Evolutionary conservation across 2,888 invertebrate species (phyloP), one percentile per base, ranked within the genome.

Genomic region (Parochlus steinenii): DNA sequence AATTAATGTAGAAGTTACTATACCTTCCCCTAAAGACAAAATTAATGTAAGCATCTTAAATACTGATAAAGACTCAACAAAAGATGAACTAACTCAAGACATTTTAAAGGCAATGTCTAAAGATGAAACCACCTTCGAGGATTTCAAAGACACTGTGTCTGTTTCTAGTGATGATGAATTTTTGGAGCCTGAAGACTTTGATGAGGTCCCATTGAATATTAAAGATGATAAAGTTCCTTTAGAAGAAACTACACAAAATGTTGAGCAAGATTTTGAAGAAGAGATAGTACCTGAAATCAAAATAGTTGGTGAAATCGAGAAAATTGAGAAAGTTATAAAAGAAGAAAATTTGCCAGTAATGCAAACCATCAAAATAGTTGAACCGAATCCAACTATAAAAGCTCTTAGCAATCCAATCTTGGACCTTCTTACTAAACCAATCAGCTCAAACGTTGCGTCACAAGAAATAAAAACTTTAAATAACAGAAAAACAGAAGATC

Each of bases 91-190:
- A 25, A 25, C 11, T 11, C 25, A 25, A 12, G 14, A 12, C 11
- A 25, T 25, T 5, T 25, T 6, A 25, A 25, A 12, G 25, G 11
- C 11, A 25, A 11, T 25, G 14, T 12, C 14, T 25, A 12, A 25
- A 31, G 31, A 12, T 14, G 17, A 16, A 6, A 15, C 16, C n/a
- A n/a, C n/a, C n/a, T 22, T 23, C 16, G 36, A 29, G 16, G 30
- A 30, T 14, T 36, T 36, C 30, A 23, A 36, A 23, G 36, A 36
- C 25, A 30, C 28, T 6, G 19, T 33, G 8, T 33, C 33, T 5
- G 33, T 27, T 12, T 15, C 5, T 20, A 23, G 30, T 5, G 36
- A 30, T 14, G 24, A 36, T 26, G 33, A 33, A 26, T 30, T 16
- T 30, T 30, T 36, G 11, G 30, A 30, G 6, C 11, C n/a, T 10